Percentiles rank a stretch among this genome's conserved stretches.
phyloP scores from a whole-genome alignment of 2,888 invertebrate genomes.

The Amblyjoppa fuscipennis region DNA sequence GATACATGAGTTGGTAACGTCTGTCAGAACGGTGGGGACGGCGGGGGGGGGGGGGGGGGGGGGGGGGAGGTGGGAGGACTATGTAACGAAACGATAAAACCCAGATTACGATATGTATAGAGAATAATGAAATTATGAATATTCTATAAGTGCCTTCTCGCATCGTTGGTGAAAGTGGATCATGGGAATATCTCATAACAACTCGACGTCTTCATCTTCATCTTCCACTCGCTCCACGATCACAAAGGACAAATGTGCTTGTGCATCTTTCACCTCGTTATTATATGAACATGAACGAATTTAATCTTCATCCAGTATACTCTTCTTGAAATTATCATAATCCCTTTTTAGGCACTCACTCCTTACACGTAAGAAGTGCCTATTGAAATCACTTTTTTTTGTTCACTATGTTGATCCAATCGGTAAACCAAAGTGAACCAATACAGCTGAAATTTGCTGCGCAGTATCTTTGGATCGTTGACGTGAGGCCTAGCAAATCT shows the following conservation, averaged over 20 bases:
- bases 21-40: too few species aligned
- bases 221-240: conserved; percentile 1
- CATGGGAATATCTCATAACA: conserved; percentile 55
- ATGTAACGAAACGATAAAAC: not conserved
- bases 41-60: too few species aligned
- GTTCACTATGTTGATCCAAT: too few species aligned
- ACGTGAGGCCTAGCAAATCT: too few species aligned
- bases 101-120: not conserved
- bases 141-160: conserved; percentile 37
- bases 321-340: not conserved
- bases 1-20: too few species aligned
- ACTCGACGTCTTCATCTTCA: conserved; percentile 9
- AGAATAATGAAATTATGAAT: conserved; percentile 59
- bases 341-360: not conserved
- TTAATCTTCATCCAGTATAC: not conserved
- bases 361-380: too few species aligned
- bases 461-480: too few species aligned
- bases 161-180: conserved; percentile 57
- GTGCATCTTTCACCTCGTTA: conserved; percentile 1
- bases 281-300: not conserved
- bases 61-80: too few species aligned
- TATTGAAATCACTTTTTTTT: too few species aligned
- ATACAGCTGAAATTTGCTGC: too few species aligned
- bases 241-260: conserved; percentile 32
- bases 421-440: too few species aligned